A percentile compares a stretch with the other conserved stretches of the same genome.
Evolutionary conservation across 2,113 vertebrate species (phyloP).

Genomic region (Ornithorhynchus anatinus): DNA sequence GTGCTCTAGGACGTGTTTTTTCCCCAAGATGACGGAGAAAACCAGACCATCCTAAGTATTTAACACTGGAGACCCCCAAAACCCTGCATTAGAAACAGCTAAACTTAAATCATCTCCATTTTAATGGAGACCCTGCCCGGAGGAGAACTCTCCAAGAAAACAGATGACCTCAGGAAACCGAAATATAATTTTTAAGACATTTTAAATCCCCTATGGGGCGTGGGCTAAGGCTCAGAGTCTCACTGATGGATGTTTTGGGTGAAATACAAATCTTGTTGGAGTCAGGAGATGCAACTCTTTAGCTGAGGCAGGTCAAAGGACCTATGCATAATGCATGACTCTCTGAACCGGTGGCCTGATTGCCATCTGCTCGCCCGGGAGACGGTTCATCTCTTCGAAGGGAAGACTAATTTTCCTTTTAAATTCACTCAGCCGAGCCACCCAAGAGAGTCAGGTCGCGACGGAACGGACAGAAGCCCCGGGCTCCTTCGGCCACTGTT

Average conservation of each 20-base stretch:
- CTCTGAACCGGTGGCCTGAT: background rate
- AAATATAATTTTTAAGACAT: background rate
- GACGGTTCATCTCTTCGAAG: background rate
- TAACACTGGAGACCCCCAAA: too few species aligned
- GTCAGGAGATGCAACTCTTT: background rate
- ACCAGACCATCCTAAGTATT: too few species aligned
- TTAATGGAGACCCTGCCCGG: background rate
- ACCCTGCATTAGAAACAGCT: too few species aligned
- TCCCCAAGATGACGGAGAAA: too few species aligned
- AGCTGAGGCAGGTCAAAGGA: background rate
- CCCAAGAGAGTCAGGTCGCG: too few species aligned
- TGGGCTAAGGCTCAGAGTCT: rapidly evolving
- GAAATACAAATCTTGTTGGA: background rate
- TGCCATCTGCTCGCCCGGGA: background rate
- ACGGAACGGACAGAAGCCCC: too few species aligned
- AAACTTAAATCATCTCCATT: background rate
- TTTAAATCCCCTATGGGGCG: background rate
- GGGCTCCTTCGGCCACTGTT: too few species aligned
- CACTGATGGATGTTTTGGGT: background rate
- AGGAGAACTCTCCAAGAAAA: background rate
- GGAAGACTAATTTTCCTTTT: background rate
- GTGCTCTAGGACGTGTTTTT: too few species aligned
- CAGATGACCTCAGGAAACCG: background rate
- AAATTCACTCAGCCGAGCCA: background rate
- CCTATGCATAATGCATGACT: background rate